Conservation (phyloP, 1,140 invertebrate genomes). For the Melipona quadrifasciata region DNA sequence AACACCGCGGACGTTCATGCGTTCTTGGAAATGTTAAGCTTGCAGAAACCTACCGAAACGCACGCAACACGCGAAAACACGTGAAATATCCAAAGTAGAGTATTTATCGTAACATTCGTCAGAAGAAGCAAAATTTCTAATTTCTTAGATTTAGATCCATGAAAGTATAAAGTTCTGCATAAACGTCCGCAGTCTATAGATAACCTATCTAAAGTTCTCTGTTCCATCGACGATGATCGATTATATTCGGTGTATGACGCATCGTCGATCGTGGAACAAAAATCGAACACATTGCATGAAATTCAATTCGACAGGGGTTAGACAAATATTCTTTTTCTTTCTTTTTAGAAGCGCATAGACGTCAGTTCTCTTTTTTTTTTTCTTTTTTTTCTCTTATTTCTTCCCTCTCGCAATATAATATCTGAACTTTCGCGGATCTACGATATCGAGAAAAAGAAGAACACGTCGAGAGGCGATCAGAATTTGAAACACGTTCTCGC, state of each 20-base stretch:
- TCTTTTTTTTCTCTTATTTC: neutral
- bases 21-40: too few relatives aligned
- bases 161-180: too few relatives aligned
- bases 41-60: too few relatives aligned
- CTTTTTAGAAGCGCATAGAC: slow-evolving; percentile 4
- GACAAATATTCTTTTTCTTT: neutral
- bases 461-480: neutral
- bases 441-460: slow-evolving; percentile 20
- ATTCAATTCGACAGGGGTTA: neutral
- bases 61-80: too few relatives aligned
- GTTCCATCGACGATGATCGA: neutral
- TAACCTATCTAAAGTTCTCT: slow-evolving; percentile 5
- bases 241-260: neutral
- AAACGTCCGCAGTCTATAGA: too few relatives aligned
- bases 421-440: slow-evolving; percentile 3
- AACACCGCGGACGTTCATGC: too few relatives aligned
- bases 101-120: too few relatives aligned
- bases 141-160: too few relatives aligned
- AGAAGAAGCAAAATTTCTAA: too few relatives aligned
- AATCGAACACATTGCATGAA: slow-evolving; percentile 24
- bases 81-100: too few relatives aligned
- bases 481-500: slow-evolving; percentile 46
- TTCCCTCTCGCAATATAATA: neutral
- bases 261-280: slow-evolving; percentile 29
- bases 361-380: neutral